Base-by-base conservation (phyloP, 2,888 invertebrate genomes). In the Drosophila mettleri region DNA sequence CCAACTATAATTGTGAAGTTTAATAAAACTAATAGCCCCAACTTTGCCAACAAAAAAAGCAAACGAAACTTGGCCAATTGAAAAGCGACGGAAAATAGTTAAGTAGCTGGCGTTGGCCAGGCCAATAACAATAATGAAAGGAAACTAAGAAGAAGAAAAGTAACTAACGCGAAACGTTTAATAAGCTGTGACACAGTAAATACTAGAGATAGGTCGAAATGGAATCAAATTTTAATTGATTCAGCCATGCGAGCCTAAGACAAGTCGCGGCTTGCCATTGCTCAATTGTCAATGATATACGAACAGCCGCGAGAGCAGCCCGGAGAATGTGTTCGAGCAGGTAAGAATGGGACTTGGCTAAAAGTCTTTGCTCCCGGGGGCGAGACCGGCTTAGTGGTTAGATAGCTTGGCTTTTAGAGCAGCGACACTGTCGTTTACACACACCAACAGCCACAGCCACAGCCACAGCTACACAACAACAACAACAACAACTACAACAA, bases 221-320 rank as follows among this genome's bases (percentile, higher is more conserved):
- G n/a, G n/a, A n/a, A n/a, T n/a, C n/a, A n/a, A n/a, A n/a, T n/a
- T n/a, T n/a, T n/a, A n/a, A n/a, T n/a, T n/a, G n/a, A n/a, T n/a
- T n/a, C n/a, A n/a, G n/a, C n/a, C n/a, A n/a, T n/a, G n/a, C n/a
- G n/a, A n/a, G n/a, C n/a, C n/a, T n/a, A n/a, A n/a, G n/a, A n/a
- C n/a, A n/a, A n/a, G n/a, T n/a, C n/a, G n/a, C n/a, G n/a, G n/a
- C n/a, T n/a, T n/a, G n/a, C n/a, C n/a, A n/a, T n/a, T n/a, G n/a
- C n/a, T n/a, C n/a, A n/a, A n/a, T n/a, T n/a, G n/a, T n/a, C n/a
- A n/a, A n/a, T n/a, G n/a, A n/a, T n/a, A n/a, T n/a, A n/a, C n/a
- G n/a, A n/a, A 97, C 90, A 96, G 96, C 84, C 94, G 96, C 49
- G 96, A 96, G 88, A 96, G 96, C 88, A 96, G 96, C 51, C 97